These are phyloP conservation scores for Tetragonula carbonaria DNA, from an alignment of 2,888 invertebrate genomes.

Conservation along the genomic window DNA sequence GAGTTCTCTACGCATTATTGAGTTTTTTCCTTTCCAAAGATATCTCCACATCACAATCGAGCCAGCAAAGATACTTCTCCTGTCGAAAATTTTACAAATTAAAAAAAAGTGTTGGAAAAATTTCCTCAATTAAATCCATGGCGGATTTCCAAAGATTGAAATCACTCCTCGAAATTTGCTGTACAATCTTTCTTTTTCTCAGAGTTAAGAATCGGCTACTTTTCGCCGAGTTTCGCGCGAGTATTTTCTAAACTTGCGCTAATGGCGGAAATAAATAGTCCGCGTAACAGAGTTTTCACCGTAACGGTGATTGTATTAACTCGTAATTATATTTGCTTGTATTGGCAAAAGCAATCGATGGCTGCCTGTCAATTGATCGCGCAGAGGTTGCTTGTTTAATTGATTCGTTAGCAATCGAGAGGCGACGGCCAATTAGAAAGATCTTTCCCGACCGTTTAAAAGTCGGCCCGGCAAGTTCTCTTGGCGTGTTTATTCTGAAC, in stretches of 20 bases:
- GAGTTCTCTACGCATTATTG: too few species aligned
- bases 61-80: too few species aligned
- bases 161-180: too few species aligned
- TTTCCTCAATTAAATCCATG: too few species aligned
- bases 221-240: too few species aligned
- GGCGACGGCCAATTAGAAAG: constrained; percentile 37
- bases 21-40: too few species aligned
- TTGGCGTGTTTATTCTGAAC: constrained; percentile 58
- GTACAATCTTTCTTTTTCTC: too few species aligned
- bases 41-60: too few species aligned
- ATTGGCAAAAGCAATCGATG: constrained; percentile 6
- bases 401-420: constrained; percentile 31
- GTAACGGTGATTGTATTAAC: not conserved
- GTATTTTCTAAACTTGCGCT: not conserved
- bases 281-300: not conserved
- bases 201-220: too few species aligned
- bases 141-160: too few species aligned
- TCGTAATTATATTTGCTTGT: not conserved
- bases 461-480: constrained; percentile 40
- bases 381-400: constrained; percentile 12
- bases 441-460: constrained; percentile 28
- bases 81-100: too few species aligned
- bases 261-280: not conserved
- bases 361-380: not conserved
- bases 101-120: too few species aligned